Evolutionary conservation across 2,113 vertebrate species (phyloP).

Genomic region (Phylloscopus trochilus): DNA sequence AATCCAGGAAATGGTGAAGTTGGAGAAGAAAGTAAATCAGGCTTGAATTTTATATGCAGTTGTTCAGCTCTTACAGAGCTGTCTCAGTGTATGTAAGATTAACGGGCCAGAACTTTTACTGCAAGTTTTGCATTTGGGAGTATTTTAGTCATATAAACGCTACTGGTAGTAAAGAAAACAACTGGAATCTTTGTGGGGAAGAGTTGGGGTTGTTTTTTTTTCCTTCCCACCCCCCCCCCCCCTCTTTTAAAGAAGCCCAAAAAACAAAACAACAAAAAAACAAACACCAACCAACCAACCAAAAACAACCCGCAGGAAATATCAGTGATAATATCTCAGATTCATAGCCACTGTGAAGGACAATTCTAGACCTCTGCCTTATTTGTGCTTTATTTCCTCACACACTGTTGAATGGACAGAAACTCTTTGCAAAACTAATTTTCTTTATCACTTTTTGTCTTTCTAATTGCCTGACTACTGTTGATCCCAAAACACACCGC

Average conservation of each 20-base stretch:
- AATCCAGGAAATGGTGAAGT: neutral
- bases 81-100: neutral
- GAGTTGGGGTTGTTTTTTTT: rapidly evolving
- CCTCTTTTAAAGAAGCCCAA: rapidly evolving
- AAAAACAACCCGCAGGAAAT: neutral
- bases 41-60: neutral
- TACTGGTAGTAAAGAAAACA: neutral
- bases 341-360: neutral
- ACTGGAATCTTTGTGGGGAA: neutral
- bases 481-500: neutral
- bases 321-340: neutral
- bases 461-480: neutral
- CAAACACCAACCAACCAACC: too few relatives aligned
- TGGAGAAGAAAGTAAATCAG: neutral
- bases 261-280: too few relatives aligned
- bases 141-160: neutral
- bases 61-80: neutral
- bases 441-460: neutral
- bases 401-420: neutral
- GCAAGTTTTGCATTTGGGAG: neutral
- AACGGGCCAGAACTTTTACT: neutral
- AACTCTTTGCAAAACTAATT: neutral
- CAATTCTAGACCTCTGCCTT: neutral
- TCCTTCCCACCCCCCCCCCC: too few relatives aligned
- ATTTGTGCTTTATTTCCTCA: neutral